A percentile compares a stretch with the other conserved stretches of the same genome.
phyloP scores from a whole-genome alignment of 2,888 invertebrate species.

The Xylophagus ater region DNA sequence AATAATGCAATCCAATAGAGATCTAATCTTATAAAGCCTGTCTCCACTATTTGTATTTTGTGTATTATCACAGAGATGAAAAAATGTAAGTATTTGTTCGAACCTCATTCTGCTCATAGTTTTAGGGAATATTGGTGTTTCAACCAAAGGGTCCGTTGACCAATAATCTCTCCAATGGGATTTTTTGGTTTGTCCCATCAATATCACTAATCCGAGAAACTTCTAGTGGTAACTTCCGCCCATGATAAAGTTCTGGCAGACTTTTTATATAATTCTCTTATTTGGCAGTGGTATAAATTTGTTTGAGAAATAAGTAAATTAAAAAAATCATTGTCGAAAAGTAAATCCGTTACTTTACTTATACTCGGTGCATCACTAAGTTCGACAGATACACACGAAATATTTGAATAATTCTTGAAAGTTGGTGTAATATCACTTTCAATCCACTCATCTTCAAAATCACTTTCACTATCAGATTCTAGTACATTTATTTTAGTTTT shows the following conservation, averaged over 20 bases:
- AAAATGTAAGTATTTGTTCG: slow-evolving; percentile 10
- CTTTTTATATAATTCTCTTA: slow-evolving; percentile 8
- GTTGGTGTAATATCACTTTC: slow-evolving; percentile 12
- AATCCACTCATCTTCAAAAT: slow-evolving; percentile 10
- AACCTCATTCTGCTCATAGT: slow-evolving; percentile 8
- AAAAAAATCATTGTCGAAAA: slow-evolving; percentile 10
- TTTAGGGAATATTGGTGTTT: slow-evolving; percentile 6
- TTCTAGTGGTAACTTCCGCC: slow-evolving; percentile 5
- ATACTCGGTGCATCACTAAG: slow-evolving; percentile 7
- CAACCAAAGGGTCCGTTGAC: slow-evolving; percentile 8
- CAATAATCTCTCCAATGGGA: slow-evolving; percentile 8
- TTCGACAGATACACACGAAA: slow-evolving; percentile 11
- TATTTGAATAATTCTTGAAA: slow-evolving; percentile 9
- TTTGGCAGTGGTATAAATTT: slow-evolving; percentile 8
- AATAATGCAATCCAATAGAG: slow-evolving; percentile 9
- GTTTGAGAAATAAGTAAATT: slow-evolving; percentile 9
- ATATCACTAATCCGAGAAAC: slow-evolving; percentile 1
- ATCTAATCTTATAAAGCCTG: slow-evolving; percentile 3
- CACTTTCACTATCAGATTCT: slow-evolving; percentile 30
- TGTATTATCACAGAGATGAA: slow-evolving; percentile 7
- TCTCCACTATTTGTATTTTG: slow-evolving; percentile 5
- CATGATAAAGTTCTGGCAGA: slow-evolving; percentile 10
- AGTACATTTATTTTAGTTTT: slow-evolving; percentile 6
- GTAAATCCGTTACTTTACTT: slow-evolving; percentile 10
- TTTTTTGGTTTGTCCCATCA: slow-evolving; percentile 8